phyloP scores from a whole-genome alignment of 2,797 vertebrate genomes.

The Microctenopoma steveboyesi region DNA sequence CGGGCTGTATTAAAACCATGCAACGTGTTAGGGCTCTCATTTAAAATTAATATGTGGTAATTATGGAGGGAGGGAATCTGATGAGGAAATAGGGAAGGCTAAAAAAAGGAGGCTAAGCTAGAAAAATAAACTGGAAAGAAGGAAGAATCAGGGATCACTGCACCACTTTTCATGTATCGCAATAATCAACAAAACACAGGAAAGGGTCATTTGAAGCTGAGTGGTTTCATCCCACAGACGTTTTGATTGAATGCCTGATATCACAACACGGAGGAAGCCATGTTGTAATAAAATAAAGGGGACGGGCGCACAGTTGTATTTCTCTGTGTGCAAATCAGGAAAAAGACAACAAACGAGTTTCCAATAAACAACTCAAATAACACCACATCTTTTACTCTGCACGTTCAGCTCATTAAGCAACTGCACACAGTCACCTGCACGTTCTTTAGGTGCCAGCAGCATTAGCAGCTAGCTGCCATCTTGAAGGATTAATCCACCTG shows the following conservation, averaged over 20 bases:
- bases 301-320: conserved; percentile 8
- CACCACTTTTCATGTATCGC: not conserved
- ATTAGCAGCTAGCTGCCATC: no score
- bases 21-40: conserved; percentile 96
- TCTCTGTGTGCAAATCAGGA: conserved; percentile 6
- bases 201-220: conserved; percentile 7
- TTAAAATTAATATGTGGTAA: conserved; percentile 99
- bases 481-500: no score
- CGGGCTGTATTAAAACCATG: conserved; percentile 96
- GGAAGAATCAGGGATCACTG: not conserved
- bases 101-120: conserved; percentile 41
- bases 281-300: no score
- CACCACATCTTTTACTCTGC: conserved; percentile 16
- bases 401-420: conserved; percentile 29
- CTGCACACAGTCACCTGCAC: not conserved
- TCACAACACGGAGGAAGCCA: conserved; percentile 17
- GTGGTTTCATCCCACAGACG: conserved; percentile 17
- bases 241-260: conserved; percentile 37
- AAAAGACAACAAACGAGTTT: conserved; percentile 49
- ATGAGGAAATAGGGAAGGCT: conserved; percentile 64
- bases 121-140: conserved; percentile 1
- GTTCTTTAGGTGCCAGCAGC: no score
- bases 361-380: conserved; percentile 23
- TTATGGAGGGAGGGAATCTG: conserved; percentile 86
- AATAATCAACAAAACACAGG: conserved; percentile 28